These are phyloP conservation scores for Yponomeuta evonymella DNA, from an alignment of 2,888 invertebrate species.

Conservation along the genomic window DNA sequence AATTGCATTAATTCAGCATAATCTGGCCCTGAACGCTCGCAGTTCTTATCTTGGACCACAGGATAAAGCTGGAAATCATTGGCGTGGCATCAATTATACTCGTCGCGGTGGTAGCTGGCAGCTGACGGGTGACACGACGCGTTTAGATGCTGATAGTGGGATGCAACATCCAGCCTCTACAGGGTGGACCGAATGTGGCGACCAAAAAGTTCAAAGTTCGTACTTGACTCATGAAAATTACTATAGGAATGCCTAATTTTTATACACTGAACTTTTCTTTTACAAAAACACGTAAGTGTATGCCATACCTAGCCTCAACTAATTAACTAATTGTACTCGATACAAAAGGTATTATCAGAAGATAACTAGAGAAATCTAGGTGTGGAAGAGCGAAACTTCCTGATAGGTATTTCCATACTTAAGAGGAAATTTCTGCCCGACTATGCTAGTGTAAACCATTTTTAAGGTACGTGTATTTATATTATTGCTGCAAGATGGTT, in stretches of 20 bases:
- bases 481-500: no score
- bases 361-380: no score
- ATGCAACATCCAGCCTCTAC: not conserved
- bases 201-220: not conserved
- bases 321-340: no score
- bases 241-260: not conserved
- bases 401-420: no score
- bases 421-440: no score
- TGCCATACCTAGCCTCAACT: no score
- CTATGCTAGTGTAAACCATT: no score
- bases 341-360: no score
- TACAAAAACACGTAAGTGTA: not conserved
- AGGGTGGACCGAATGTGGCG: not conserved
- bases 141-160: slow-evolving; percentile 40
- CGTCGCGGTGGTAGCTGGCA: slow-evolving; percentile 31
- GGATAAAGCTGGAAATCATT: not conserved
- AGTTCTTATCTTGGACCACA: not conserved
- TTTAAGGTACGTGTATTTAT: no score
- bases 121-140: slow-evolving; percentile 53
- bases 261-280: not conserved
- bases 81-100: slow-evolving; percentile 8
- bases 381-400: no score
- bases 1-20: no score
- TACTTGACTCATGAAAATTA: no score
- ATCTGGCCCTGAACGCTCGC: not conserved